Evolutionary conservation across 2,113 vertebrate genomes (phyloP).

Genomic region (Vicugna pacos): DNA sequence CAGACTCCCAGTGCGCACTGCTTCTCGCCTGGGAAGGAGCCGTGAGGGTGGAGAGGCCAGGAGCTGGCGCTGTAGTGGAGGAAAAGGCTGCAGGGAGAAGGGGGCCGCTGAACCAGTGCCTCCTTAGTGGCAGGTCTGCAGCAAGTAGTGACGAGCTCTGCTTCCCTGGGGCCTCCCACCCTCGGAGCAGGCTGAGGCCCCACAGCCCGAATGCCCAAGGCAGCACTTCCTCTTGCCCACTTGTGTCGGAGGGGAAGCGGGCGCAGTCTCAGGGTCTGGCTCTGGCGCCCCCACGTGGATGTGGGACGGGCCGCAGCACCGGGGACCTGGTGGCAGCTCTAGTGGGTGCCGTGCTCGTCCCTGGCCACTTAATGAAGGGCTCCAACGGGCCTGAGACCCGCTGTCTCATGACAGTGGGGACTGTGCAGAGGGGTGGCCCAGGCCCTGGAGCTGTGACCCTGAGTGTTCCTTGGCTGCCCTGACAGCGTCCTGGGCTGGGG

Average conservation of each 20-base stretch:
- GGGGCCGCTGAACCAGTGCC: background rate
- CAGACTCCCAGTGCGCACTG: background rate
- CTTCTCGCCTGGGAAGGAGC: background rate
- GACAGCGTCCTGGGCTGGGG: rapidly evolving
- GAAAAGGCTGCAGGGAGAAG: rapidly evolving
- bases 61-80: background rate
- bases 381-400: background rate
- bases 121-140: background rate
- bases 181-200: background rate
- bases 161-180: background rate
- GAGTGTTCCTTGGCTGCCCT: background rate
- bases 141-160: background rate
- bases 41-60: background rate
- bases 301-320: rapidly evolving
- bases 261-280: background rate
- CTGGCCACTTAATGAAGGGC: background rate
- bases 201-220: rapidly evolving
- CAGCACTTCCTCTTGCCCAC: background rate
- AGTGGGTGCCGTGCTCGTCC: background rate
- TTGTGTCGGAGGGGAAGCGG: rapidly evolving
- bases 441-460: background rate
- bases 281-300: rapidly evolving
- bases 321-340: background rate
- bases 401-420: background rate
- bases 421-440: no score